A percentile compares a stretch with the other conserved stretches of the same genome.
Evolutionary conservation across 2,113 vertebrate species (phyloP).

Genomic region (Lagopus muta): DNA sequence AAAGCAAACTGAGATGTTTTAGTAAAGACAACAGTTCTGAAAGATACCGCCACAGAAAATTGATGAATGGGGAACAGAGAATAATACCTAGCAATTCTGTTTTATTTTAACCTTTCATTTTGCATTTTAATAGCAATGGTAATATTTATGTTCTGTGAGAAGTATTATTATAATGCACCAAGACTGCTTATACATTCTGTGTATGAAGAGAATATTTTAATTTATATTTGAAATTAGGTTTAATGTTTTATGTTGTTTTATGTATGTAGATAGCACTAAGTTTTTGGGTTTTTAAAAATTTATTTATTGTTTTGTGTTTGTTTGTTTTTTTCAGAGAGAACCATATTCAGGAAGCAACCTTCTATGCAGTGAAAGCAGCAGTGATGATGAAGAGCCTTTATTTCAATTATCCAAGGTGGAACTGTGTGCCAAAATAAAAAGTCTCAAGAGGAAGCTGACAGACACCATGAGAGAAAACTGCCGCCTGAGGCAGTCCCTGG

Average conservation of each 20-base stretch:
- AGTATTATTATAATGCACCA: background rate
- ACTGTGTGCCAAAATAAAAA: constrained; percentile 77
- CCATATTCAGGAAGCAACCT: constrained; percentile 72
- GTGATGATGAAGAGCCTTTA: constrained; percentile 79
- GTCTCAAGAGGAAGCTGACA: constrained; percentile 76
- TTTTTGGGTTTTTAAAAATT: accelerated
- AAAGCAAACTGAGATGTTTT: background rate
- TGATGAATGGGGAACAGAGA: background rate
- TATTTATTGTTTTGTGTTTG: too few relatives aligned
- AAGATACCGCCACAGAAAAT: background rate
- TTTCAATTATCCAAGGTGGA: constrained; percentile 79
- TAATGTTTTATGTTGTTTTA: background rate
- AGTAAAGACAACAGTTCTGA: background rate
- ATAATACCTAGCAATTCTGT: background rate
- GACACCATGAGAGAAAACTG: constrained; percentile 77
- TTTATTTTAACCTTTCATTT: background rate
- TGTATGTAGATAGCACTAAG: background rate
- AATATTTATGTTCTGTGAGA: background rate
- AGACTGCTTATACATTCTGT: background rate
- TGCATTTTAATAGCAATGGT: background rate
- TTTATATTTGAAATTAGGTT: background rate
- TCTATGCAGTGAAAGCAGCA: constrained; percentile 75
- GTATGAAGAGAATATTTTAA: background rate
- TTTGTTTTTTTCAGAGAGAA: constrained; percentile 64
- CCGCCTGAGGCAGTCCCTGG: constrained; percentile 77